phyloP scores from a whole-genome alignment of 2,797 vertebrate species.

The Poliocrania exsul region DNA sequence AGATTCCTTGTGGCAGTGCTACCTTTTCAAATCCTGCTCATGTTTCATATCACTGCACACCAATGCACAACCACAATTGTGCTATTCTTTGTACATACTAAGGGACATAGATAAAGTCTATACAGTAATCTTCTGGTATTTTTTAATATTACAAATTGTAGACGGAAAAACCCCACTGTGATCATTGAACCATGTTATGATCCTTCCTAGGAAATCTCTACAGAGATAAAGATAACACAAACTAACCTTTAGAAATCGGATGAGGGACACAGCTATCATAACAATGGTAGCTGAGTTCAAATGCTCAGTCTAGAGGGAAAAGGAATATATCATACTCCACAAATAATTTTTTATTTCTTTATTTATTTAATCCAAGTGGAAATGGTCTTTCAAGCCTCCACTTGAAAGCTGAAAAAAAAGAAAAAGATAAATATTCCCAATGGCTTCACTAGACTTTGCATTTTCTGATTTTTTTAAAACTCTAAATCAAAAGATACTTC shows the following conservation, averaged over 20 bases:
- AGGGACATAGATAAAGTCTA: slow-evolving; percentile 69
- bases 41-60: slow-evolving; percentile 76
- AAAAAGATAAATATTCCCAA: not conserved
- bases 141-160: slow-evolving; percentile 77
- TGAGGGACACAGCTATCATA: slow-evolving; percentile 65
- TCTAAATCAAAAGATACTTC: not conserved
- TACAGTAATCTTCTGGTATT: slow-evolving; percentile 75
- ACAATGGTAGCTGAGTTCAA: slow-evolving; percentile 59
- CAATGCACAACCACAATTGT: slow-evolving; percentile 73
- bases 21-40: slow-evolving; percentile 68
- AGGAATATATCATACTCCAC: not conserved
- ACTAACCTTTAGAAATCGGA: slow-evolving; percentile 70
- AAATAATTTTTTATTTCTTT: slow-evolving; percentile 32
- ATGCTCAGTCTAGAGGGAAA: slow-evolving; percentile 30
- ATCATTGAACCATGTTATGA: slow-evolving; percentile 69
- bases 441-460: not conserved
- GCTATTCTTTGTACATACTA: slow-evolving; percentile 68
- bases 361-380: slow-evolving; percentile 47
- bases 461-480: not conserved
- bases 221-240: slow-evolving; percentile 73
- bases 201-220: slow-evolving; percentile 70
- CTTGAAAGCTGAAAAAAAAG: not conserved
- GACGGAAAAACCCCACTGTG: slow-evolving; percentile 70
- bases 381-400: not conserved
- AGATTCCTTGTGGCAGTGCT: slow-evolving; percentile 62